A percentile compares a stretch with the other conserved stretches of the same genome.
phyloP scores from a whole-genome alignment of 2,797 vertebrate species.

The Gambelia wislizenii region DNA sequence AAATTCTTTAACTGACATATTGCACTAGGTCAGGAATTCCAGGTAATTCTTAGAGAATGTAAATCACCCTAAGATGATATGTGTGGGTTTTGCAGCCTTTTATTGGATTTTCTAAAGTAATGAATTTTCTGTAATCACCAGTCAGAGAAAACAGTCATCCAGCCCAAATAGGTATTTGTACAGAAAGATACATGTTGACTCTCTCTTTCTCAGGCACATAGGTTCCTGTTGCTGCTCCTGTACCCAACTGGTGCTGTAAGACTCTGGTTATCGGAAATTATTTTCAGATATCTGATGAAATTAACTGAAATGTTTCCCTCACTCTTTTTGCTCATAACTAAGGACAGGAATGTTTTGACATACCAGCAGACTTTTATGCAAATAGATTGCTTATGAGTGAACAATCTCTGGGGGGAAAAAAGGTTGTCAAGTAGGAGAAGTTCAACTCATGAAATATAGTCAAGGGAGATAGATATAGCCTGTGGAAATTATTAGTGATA shows the following conservation, averaged over 20 bases:
- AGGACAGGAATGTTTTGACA: not conserved
- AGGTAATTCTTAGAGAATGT: not conserved
- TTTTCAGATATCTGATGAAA: not conserved
- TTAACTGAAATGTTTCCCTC: not conserved
- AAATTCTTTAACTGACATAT: accelerated
- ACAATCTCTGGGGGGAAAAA: not conserved
- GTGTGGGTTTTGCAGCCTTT: not conserved
- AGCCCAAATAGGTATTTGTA: not conserved
- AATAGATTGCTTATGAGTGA: not conserved
- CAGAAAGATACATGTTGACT: not conserved
- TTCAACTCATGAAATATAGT: not conserved
- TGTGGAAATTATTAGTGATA: not conserved
- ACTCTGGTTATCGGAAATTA: not conserved
- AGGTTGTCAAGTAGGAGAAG: not conserved
- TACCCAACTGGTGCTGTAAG: not conserved
- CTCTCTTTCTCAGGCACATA: not conserved
- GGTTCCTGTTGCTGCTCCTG: not conserved
- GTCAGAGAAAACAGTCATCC: not conserved
- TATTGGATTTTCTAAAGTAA: not conserved
- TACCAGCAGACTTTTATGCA: not conserved
- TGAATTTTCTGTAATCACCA: not conserved
- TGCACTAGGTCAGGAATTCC: not conserved
- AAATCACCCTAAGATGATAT: not conserved
- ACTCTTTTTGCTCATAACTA: not conserved
- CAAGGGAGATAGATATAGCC: not conserved